These are phyloP conservation scores for Gymnoscopelus braueri DNA, from an alignment of 2,797 vertebrate genomes.

Conservation along the genomic window DNA sequence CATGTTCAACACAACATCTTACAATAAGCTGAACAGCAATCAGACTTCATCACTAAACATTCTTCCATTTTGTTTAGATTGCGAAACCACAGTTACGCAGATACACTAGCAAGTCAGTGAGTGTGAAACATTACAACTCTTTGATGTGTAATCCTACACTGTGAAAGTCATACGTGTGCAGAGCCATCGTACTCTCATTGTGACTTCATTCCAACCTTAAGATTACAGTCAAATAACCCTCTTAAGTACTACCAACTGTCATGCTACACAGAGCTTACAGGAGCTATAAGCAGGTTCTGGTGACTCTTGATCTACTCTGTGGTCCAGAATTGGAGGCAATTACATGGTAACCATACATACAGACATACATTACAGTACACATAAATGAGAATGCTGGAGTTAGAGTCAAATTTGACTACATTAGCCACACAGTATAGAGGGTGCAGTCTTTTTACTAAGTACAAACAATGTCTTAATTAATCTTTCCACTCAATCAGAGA, in stretches of 20 bases:
- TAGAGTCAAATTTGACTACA: background rate
- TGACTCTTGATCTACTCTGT: constrained; percentile 64
- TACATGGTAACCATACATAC: constrained; percentile 52
- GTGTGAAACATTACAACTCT: constrained; percentile 15
- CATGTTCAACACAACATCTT: background rate
- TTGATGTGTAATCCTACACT: constrained; percentile 29
- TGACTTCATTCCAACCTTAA: constrained; percentile 52
- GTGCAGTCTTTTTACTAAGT: too few relatives aligned
- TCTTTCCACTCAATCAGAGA: too few relatives aligned
- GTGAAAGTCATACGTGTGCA: constrained; percentile 2
- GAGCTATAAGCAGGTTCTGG: constrained; percentile 68
- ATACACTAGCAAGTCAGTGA: background rate
- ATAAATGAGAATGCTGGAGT: constrained; percentile 33
- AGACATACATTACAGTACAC: constrained; percentile 20
- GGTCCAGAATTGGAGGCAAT: constrained; percentile 39
- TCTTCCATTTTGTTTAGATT: background rate
- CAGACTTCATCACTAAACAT: background rate
- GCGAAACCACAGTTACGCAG: background rate
- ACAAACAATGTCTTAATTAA: too few relatives aligned
- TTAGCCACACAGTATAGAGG: background rate
- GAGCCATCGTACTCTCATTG: constrained; percentile 46
- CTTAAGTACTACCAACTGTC: constrained; percentile 74
- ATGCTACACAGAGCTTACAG: constrained; percentile 71
- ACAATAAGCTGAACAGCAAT: background rate
- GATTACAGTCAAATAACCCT: constrained; percentile 76